A percentile compares a stretch with the other conserved stretches of the same genome.
phyloP scores from a whole-genome alignment of 2,113 vertebrate genomes.

The Osmerus eperlanus region DNA sequence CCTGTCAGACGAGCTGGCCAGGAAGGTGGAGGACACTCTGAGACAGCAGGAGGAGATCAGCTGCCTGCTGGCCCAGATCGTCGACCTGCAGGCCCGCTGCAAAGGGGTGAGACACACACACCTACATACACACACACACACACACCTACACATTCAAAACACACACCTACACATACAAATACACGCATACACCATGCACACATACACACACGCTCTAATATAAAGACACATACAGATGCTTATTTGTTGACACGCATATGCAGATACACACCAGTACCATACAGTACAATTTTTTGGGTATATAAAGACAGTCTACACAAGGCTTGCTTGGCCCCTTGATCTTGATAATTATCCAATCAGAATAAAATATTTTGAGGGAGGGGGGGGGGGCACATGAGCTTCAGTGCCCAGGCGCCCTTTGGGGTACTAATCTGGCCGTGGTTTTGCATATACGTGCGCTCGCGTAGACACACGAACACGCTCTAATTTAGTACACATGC shows the following conservation, averaged over 20 bases:
- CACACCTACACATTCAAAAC: neutral
- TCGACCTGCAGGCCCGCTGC: constrained; percentile 79
- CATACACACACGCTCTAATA: neutral
- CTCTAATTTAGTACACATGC: too few species aligned
- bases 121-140: neutral
- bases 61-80: constrained; percentile 76
- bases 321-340: too few species aligned
- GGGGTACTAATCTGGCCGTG: too few species aligned
- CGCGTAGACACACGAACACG: too few species aligned
- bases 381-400: too few species aligned
- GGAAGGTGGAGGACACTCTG: constrained; percentile 74
- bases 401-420: too few species aligned
- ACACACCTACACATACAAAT: neutral
- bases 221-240: neutral
- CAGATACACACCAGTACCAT: too few species aligned
- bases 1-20: constrained; percentile 81
- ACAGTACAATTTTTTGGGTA: too few species aligned
- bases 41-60: constrained; percentile 86
- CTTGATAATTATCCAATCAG: too few species aligned
- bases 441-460: too few species aligned
- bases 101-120: constrained; percentile 67
- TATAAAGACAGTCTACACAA: too few species aligned
- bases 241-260: neutral
- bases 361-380: too few species aligned
- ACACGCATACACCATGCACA: neutral